Evolutionary conservation across 1,140 invertebrate species (phyloP).

Genomic region (Micrasema minimum): DNA sequence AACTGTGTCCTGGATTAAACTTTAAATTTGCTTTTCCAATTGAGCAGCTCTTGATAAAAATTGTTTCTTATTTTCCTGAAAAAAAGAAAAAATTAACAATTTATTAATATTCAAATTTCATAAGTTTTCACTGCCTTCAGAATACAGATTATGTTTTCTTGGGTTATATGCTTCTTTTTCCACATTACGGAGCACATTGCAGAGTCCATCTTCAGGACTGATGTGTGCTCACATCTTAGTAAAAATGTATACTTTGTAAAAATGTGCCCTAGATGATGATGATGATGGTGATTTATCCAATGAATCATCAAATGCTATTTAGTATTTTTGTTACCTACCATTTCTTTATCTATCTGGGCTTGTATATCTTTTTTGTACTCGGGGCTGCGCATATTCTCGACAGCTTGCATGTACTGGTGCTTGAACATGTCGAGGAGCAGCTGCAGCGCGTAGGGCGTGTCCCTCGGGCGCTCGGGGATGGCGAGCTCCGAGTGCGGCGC

Average conservation of each 20-base stretch:
- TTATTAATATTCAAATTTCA: too few species aligned
- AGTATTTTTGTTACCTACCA: constrained; percentile 65
- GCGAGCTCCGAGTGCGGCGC: constrained; percentile 81
- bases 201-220: too few species aligned
- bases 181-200: too few species aligned
- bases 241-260: too few species aligned
- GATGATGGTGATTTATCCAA: too few species aligned
- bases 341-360: constrained; percentile 83
- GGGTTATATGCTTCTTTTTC: too few species aligned
- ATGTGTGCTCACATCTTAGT: too few species aligned
- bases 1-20: constrained; percentile 92
- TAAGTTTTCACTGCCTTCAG: too few species aligned
- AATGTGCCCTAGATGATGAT: too few species aligned
- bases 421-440: constrained; percentile 85
- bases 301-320: too few species aligned
- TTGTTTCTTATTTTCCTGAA: constrained; percentile 81
- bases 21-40: constrained; percentile 90
- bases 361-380: constrained; percentile 79
- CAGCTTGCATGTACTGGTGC: constrained; percentile 83
- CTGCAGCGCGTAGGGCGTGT: constrained; percentile 87
- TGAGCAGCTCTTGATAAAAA: constrained; percentile 83
- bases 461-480: constrained; percentile 78
- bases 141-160: too few species aligned
- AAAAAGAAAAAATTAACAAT: constrained; percentile 52
- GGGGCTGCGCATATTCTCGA: constrained; percentile 83